Percentiles rank a stretch among this genome's conserved stretches.
These are phyloP conservation scores for Antedon mediterranea DNA, from an alignment of 53 echinoderm and acorn worm genomes.

Conservation along the genomic window DNA sequence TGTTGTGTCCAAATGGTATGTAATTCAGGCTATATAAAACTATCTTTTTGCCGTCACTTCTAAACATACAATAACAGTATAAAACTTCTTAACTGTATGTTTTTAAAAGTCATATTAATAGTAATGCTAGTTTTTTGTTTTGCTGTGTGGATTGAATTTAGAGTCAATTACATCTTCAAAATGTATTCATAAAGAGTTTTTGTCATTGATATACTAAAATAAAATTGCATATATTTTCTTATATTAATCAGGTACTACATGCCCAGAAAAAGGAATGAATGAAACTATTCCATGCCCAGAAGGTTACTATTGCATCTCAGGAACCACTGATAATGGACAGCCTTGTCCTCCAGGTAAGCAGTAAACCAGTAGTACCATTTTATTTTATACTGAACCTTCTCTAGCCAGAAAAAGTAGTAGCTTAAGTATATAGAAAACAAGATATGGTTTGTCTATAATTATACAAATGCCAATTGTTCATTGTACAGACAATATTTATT, in stretches of 20 bases:
- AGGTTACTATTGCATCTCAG: constrained; percentile 67
- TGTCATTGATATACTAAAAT: neutral
- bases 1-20: constrained; percentile 59
- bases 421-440: neutral
- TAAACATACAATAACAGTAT: no score
- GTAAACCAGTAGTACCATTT: neutral
- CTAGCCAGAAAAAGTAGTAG: neutral
- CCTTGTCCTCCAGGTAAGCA: constrained; percentile 70
- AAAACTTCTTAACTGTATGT: no score
- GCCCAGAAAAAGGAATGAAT: constrained; percentile 82
- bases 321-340: constrained; percentile 57
- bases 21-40: no score
- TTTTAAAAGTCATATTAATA: neutral
- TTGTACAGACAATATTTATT: no score
- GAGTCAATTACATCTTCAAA: no score
- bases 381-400: neutral
- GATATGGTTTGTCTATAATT: neutral
- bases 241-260: constrained; percentile 35
- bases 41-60: no score
- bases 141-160: no score
- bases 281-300: constrained; percentile 55
- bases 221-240: neutral
- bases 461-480: no score
- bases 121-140: no score
- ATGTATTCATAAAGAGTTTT: no score